Evolutionary conservation across 2,797 vertebrate genomes (phyloP).

Genomic region (Aratinga solstitialis): DNA sequence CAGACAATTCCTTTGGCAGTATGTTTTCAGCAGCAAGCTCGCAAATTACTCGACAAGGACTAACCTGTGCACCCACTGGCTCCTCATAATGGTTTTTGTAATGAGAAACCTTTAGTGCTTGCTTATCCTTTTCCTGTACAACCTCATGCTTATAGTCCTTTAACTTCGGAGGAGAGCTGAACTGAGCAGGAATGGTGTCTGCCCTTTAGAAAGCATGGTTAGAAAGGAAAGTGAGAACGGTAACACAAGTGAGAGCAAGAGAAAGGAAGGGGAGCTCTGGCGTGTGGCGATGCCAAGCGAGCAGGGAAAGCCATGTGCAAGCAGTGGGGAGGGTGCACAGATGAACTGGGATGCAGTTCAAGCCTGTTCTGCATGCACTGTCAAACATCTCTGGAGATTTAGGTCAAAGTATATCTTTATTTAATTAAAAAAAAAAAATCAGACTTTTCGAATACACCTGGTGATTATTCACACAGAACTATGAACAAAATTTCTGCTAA

Average conservation of each 20-base stretch:
- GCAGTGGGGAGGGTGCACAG: neutral
- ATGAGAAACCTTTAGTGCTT: neutral
- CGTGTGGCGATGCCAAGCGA: neutral
- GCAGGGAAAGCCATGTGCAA: neutral
- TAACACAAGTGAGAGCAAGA: neutral
- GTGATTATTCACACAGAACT: neutral
- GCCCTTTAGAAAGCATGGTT: neutral
- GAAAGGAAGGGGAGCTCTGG: neutral
- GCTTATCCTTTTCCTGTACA: neutral
- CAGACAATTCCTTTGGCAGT: neutral
- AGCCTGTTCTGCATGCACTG: neutral
- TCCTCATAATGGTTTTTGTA: neutral
- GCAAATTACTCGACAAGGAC: neutral
- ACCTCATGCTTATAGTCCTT: neutral
- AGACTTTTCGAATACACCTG: neutral
- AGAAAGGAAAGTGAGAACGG: neutral
- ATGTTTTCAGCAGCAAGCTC: neutral
- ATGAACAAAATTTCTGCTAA: neutral
- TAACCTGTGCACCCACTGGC: accelerated
- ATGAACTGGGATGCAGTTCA: neutral
- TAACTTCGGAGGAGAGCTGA: neutral
- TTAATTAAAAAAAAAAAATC: neutral
- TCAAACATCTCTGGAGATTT: neutral
- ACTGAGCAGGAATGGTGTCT: accelerated
- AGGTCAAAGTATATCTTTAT: neutral